Base-by-base conservation (phyloP, 2,113 vertebrate genomes). In the Rana temporaria region DNA sequence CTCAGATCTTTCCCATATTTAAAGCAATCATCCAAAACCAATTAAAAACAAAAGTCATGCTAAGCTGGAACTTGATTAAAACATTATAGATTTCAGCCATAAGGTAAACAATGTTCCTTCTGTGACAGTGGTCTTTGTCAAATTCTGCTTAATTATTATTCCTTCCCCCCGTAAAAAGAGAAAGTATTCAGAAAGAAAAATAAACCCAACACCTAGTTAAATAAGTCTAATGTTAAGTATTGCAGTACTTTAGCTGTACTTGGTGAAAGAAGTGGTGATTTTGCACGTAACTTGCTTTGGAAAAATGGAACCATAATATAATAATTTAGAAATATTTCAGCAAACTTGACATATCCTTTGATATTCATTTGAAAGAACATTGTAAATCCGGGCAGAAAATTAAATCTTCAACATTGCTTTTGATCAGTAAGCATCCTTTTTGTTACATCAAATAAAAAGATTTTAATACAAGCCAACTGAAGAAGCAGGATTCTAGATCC, bases 141-240 rank as follows among this genome's bases (percentile, higher is more conserved):
- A 75, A 57, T 75, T 56, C 72, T 60, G 72, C 72, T 62, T 75
- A 75, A 75, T 75, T 75, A 75, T 75, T 75, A 75, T 75, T 75
- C 72, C 56, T 75, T 75, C 62, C 72, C 72, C 56, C 26, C n/a
- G 11, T 42, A 30, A 75, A 30, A 75, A 42, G 56, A 62, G 72
- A 75, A 62, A 62, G 72, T 60, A 75, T 75, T 60, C 32, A 75
- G 72, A 75, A 75, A 75, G 72, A 59, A 75, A 75, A 75, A 75
- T 75, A 75, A 75, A 75, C 72, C 72, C 20, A 60, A 59, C 72
- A 60, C 72, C 72, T 62, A 75, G 72, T 42, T 75, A 38, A 75
- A 62, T 75, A 75, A 75, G 72, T 75, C 56, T 75, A 30, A 75
- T 20, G 59, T 74, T 74, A 26, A 57, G 26, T 38, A 7, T 42